Percentiles rank a stretch among this genome's conserved stretches.
Evolutionary conservation across 2,797 vertebrate genomes (phyloP).

Genomic region (Manis pentadactyla): DNA sequence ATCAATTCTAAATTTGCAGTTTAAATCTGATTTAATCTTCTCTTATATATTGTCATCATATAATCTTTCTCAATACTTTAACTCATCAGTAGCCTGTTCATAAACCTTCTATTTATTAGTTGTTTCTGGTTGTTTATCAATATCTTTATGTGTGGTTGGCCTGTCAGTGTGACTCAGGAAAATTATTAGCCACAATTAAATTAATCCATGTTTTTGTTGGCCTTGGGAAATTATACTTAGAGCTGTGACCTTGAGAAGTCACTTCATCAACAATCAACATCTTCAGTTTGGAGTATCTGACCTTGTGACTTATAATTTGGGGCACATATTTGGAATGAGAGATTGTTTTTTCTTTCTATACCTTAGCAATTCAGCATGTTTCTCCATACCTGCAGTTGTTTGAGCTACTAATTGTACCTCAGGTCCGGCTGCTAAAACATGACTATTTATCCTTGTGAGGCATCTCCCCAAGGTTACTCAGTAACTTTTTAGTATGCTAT

Average conservation of each 20-base stretch:
- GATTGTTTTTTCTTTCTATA: neutral
- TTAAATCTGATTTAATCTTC: neutral
- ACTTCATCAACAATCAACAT: constrained; percentile 3
- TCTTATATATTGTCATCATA: neutral
- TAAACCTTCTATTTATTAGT: neutral
- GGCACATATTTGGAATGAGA: neutral
- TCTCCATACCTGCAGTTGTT: neutral
- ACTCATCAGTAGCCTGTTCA: neutral
- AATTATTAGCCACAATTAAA: constrained; percentile 20
- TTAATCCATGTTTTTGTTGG: neutral
- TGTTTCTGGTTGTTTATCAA: constrained; percentile 6
- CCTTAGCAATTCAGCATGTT: neutral
- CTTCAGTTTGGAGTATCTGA: neutral
- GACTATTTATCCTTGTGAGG: neutral
- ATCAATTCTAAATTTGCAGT: neutral
- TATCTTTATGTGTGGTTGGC: neutral
- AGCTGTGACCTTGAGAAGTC: neutral
- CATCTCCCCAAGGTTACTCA: neutral
- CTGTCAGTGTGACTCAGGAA: neutral
- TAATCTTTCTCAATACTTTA: constrained; percentile 20
- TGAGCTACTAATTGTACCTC: neutral
- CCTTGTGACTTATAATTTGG: neutral
- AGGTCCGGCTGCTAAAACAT: neutral
- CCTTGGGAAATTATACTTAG: neutral
- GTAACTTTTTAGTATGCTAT: constrained; percentile 12